Evolutionary conservation across 2,888 invertebrate genomes (phyloP), one percentile per base, ranked within the genome.

Genomic region (Eustalomyia histrio): DNA sequence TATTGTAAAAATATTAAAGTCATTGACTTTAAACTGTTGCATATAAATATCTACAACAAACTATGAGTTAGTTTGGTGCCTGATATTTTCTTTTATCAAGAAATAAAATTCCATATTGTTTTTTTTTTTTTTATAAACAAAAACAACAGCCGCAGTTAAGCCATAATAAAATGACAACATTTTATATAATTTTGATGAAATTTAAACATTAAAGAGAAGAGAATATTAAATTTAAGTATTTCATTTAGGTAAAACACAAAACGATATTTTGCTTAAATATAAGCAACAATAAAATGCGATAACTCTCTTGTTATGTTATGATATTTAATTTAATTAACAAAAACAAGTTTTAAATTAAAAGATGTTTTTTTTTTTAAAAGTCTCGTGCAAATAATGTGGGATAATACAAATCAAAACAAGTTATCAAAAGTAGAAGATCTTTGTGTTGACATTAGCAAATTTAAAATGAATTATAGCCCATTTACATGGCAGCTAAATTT

Each of bases 311-410:
- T 72, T n/a, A 14, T 33, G 24, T 39, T 55, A 24, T 53, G 16
- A 14, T 14, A 14, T 43, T 33, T 57, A 64, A 71, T 57, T 63
- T 24, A 50, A 29, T 60, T 60, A 79, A 52, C 17, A 61, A 79
- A 73, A 63, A 72, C 73, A 29, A 79, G 76, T 74, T 69, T 55
- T 71, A 69, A 61, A 47, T 68, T 71, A 76, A 2, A 7, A 6
- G 47, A 43, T 29, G 50, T 58, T 60, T 65, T 50, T 65, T 75
- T 55, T 21, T 24, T 24, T 24, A 5, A 58, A 61, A 80, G 76
- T 80, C 80, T 76, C 73, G 76, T 73, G 73, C 68, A 73, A 80
- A 72, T 72, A 43, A 24, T 64, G 64, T 50, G 24, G 39, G 8
- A 12, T 58, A 71, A 64, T 58, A 1, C 39, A 9, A 52, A 1